A percentile compares a stretch with the other conserved stretches of the same genome.
phyloP scores from a whole-genome alignment of 2,797 vertebrate genomes.

The Thaleichthys pacificus region DNA sequence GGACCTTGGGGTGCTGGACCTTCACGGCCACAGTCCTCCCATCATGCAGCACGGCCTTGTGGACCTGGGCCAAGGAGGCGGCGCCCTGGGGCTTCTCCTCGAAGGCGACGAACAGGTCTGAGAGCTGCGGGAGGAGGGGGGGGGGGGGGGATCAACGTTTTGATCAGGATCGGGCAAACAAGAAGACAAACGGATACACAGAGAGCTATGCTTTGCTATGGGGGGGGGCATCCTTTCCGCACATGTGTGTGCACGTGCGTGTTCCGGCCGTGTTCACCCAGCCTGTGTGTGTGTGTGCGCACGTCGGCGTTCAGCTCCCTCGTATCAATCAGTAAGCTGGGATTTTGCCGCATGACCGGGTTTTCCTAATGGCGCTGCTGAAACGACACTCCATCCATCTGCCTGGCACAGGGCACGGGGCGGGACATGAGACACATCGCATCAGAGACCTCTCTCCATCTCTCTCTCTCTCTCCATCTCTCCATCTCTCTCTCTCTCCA shows the following conservation, averaged over 20 bases:
- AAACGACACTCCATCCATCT: conserved; percentile 38
- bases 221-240: not conserved
- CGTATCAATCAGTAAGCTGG: conserved; percentile 39
- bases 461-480: not conserved
- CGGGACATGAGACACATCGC: conserved; percentile 16
- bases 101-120: conserved; percentile 88
- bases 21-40: conserved; percentile 93
- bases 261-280: too few relatives aligned
- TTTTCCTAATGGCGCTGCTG: conserved; percentile 20
- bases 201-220: not conserved
- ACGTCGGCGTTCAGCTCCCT: conserved; percentile 16
- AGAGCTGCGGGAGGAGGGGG: conserved; percentile 71
- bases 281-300: not conserved
- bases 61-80: conserved; percentile 95
- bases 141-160: conserved; percentile 23
- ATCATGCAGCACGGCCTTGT: conserved; percentile 89
- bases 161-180: not conserved
- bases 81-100: conserved; percentile 88
- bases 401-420: conserved; percentile 19
- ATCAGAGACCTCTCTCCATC: conserved; percentile 4
- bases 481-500: not conserved
- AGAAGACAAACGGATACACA: not conserved
- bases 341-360: conserved; percentile 35
- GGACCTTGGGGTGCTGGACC: conserved; percentile 96
- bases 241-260: not conserved